Evolutionary conservation across 2,113 vertebrate genomes (phyloP).

Genomic region (Panthera tigris): DNA sequence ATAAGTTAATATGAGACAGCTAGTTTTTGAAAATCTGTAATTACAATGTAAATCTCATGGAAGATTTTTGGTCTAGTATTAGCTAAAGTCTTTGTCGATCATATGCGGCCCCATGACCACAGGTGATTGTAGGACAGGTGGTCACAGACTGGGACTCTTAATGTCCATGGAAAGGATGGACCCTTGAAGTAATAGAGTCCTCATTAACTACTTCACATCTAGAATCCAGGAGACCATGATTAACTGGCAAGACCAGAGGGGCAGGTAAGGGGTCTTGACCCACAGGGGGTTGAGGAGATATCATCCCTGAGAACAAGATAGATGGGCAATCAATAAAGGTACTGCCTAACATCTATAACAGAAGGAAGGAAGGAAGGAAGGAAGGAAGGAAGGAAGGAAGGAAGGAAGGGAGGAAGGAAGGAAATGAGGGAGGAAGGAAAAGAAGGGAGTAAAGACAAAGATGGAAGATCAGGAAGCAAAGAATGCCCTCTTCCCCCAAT

Average conservation of each 20-base stretch:
- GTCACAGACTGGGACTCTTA: not conserved
- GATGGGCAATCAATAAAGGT: not conserved
- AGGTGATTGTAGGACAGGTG: not conserved
- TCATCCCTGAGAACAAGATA: not conserved
- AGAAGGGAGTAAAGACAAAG: not conserved
- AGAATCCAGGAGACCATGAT: not conserved
- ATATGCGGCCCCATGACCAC: not conserved
- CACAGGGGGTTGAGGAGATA: not conserved
- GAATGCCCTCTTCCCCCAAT: not conserved
- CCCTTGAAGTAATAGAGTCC: not conserved
- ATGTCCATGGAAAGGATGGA: not conserved
- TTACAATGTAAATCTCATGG: not conserved
- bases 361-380: no score
- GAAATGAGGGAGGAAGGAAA: no score
- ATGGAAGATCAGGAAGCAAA: not conserved
- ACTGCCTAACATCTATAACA: not conserved
- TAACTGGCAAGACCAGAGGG: not conserved
- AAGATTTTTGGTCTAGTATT: not conserved
- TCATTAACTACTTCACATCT: not conserved
- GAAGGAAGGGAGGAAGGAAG: rapidly evolving
- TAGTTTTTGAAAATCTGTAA: not conserved
- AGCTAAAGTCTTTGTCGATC: not conserved
- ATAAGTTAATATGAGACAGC: not conserved
- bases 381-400: rapidly evolving
- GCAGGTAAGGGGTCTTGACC: not conserved